These are phyloP conservation scores for Galerucella nymphaeae DNA, from an alignment of 2,888 invertebrate genomes.

Conservation along the genomic window DNA sequence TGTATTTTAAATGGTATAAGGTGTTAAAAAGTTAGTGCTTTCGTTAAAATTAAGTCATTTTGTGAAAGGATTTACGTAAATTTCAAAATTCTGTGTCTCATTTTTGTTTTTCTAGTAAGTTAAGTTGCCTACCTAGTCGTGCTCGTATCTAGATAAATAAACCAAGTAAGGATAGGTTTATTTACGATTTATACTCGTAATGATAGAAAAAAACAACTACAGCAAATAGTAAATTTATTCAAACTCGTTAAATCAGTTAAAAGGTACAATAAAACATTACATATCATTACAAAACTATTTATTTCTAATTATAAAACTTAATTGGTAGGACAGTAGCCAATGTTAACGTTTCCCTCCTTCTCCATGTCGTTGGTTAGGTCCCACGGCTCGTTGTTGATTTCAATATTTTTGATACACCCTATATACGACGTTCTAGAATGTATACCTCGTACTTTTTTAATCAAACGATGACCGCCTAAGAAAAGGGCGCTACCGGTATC, in stretches of 20 bases:
- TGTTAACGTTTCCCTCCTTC: constrained; percentile 77
- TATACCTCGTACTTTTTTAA: constrained; percentile 71
- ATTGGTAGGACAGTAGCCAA: constrained; percentile 83
- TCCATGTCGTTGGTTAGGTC: constrained; percentile 69
- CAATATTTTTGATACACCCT: constrained; percentile 81
- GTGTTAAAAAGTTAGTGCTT: neutral
- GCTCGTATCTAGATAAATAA: too few relatives aligned
- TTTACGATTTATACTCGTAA: neutral
- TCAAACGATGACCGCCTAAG: constrained; percentile 86
- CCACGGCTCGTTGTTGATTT: constrained; percentile 69
- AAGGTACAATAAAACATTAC: constrained; percentile 16
- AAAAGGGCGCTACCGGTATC: constrained; percentile 88
- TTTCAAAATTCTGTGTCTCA: too few relatives aligned
- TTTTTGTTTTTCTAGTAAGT: too few relatives aligned
- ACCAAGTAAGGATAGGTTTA: too few relatives aligned
- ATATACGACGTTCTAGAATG: constrained; percentile 78
- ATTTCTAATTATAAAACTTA: constrained; percentile 57
- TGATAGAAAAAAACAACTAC: neutral
- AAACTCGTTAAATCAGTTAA: neutral
- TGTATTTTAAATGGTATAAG: neutral
- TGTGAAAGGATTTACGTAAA: too few relatives aligned
- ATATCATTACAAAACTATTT: neutral
- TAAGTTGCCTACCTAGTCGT: too few relatives aligned
- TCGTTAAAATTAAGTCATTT: too few relatives aligned
- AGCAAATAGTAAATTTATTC: constrained; percentile 3